These are phyloP conservation scores for Dendrocincla fuliginosa DNA, from an alignment of 2,797 vertebrate genomes.

Conservation along the genomic window DNA sequence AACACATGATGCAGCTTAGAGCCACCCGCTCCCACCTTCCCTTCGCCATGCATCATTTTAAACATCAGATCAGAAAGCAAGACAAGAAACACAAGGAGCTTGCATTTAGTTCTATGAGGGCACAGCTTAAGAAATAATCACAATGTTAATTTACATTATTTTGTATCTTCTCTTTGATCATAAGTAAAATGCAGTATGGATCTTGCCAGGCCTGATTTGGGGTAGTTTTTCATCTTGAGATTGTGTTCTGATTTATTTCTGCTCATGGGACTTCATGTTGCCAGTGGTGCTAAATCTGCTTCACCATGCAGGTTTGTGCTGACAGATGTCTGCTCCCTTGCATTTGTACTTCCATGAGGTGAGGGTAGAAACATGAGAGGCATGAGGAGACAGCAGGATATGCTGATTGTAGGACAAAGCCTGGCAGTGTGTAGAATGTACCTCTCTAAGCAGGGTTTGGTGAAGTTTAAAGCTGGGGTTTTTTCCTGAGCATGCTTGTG, in stretches of 20 bases:
- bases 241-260: neutral
- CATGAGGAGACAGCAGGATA: neutral
- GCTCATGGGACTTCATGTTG: neutral
- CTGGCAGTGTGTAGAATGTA: neutral
- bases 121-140: neutral
- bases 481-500: neutral
- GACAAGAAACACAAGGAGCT: neutral
- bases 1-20: conserved; percentile 20
- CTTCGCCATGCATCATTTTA: neutral
- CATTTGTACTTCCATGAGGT: neutral
- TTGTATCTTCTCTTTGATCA: neutral
- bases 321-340: neutral
- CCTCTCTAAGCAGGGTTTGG: neutral
- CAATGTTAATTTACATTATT: neutral
- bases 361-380: neutral
- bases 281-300: neutral
- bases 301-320: neutral
- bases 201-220: neutral
- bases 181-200: neutral
- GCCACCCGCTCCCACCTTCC: conserved; percentile 6
- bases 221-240: neutral
- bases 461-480: neutral
- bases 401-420: neutral
- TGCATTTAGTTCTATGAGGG: neutral
- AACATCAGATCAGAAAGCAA: neutral